Conservation (phyloP, 2,113 vertebrate species). For the Gobiocypris rarus region DNA sequence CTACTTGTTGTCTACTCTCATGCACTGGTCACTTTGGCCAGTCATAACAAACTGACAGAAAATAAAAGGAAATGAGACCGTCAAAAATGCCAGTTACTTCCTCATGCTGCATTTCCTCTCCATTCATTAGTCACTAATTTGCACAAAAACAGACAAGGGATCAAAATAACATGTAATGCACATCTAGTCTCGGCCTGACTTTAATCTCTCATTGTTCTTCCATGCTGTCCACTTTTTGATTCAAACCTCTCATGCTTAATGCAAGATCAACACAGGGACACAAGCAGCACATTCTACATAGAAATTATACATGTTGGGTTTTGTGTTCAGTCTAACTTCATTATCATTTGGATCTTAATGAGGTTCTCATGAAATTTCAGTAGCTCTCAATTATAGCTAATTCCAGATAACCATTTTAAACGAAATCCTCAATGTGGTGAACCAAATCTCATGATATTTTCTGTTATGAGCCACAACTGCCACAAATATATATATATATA, state of each 20-base stretch:
- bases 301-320: background rate
- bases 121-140: background rate
- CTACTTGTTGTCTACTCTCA: background rate
- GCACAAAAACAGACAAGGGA: background rate
- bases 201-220: background rate
- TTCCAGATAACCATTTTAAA: background rate
- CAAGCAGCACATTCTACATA: background rate
- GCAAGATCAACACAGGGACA: background rate
- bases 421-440: background rate
- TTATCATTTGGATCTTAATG: background rate
- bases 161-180: background rate
- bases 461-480: too few relatives aligned
- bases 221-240: background rate
- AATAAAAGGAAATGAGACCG: background rate
- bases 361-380: background rate
- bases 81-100: conserved; percentile 10
- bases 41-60: background rate
- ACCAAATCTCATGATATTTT: background rate
- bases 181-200: background rate
- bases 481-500: too few relatives aligned
- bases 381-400: background rate
- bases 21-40: background rate
- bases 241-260: too few relatives aligned
- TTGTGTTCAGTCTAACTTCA: background rate
- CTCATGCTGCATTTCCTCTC: conserved; percentile 1